Percentiles rank a stretch among this genome's conserved stretches.
These are phyloP conservation scores for Stenurella melanura DNA, from an alignment of 2,888 invertebrate genomes.

Conservation along the genomic window DNA sequence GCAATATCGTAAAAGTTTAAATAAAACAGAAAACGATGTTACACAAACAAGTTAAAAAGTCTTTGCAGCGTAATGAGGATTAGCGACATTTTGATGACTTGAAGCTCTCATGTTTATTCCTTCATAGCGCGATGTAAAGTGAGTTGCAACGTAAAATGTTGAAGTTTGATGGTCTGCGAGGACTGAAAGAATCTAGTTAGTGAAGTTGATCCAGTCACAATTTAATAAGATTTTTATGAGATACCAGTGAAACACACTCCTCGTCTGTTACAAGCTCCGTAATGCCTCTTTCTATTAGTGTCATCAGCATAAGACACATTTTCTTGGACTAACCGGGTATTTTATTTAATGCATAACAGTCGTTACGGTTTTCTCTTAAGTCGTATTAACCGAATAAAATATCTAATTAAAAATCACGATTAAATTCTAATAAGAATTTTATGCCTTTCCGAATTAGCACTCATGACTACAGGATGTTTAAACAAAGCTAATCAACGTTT, in stretches of 20 bases:
- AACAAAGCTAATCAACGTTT: too few relatives aligned
- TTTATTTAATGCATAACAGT: not conserved
- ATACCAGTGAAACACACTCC: conserved; percentile 6
- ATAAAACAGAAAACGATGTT: conserved; percentile 3
- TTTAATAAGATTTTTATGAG: conserved; percentile 43
- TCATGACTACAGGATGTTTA: too few relatives aligned
- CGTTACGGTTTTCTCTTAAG: not conserved
- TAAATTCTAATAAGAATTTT: not conserved
- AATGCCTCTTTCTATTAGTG: not conserved
- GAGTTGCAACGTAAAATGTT: conserved; percentile 44
- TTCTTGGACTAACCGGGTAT: not conserved
- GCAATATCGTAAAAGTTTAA: conserved; percentile 15
- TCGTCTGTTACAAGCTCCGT: not conserved
- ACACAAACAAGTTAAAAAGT: conserved; percentile 24
- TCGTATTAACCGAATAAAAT: not conserved
- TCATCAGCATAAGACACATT: conserved; percentile 4
- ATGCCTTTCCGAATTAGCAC: not conserved
- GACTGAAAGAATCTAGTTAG: conserved; percentile 40
- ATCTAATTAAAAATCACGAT: not conserved
- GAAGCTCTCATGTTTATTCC: not conserved
- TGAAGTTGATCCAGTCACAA: conserved; percentile 23
- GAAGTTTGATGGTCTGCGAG: conserved; percentile 50
- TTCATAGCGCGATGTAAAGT: conserved; percentile 11
- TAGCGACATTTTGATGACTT: conserved; percentile 28
- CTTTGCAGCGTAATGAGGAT: conserved; percentile 16